These are phyloP conservation scores for Nilaparvata lugens DNA, from an alignment of 1,140 invertebrate genomes.

Conservation along the genomic window DNA sequence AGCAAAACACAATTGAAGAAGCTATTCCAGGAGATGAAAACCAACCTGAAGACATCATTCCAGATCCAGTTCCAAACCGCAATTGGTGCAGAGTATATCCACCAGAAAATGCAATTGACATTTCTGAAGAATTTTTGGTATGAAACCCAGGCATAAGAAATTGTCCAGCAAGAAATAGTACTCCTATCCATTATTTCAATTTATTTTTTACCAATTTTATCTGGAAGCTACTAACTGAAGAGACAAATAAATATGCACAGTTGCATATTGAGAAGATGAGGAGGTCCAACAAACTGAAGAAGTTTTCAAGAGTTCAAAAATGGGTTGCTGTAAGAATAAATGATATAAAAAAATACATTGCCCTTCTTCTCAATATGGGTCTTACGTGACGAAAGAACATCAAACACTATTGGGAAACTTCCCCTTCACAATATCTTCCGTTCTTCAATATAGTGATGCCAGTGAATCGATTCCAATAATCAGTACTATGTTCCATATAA, in stretches of 20 bases:
- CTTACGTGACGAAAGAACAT: constrained; percentile 4
- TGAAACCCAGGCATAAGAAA: neutral
- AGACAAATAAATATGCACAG: neutral
- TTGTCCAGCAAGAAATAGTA: neutral
- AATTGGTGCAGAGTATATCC: neutral
- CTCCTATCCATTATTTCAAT: neutral
- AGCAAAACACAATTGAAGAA: too few relatives aligned
- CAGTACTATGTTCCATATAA: neutral
- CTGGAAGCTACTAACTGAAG: neutral
- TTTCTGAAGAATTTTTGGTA: neutral
- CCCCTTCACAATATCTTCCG: neutral
- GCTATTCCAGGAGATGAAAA: too few relatives aligned
- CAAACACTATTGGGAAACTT: neutral
- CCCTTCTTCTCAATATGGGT: constrained; percentile 7
- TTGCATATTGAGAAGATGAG: neutral
- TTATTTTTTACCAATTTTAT: neutral
- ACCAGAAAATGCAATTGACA: neutral
- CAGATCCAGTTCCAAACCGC: neutral
- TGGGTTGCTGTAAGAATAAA: neutral
- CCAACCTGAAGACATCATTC: too few relatives aligned
- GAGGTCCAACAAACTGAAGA: neutral
- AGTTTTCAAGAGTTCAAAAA: neutral
- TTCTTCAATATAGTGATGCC: neutral
- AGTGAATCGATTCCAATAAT: neutral
- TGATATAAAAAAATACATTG: constrained; percentile 8